Base-by-base conservation (phyloP, 2,113 vertebrate genomes). In the Vulpes lagopus region DNA sequence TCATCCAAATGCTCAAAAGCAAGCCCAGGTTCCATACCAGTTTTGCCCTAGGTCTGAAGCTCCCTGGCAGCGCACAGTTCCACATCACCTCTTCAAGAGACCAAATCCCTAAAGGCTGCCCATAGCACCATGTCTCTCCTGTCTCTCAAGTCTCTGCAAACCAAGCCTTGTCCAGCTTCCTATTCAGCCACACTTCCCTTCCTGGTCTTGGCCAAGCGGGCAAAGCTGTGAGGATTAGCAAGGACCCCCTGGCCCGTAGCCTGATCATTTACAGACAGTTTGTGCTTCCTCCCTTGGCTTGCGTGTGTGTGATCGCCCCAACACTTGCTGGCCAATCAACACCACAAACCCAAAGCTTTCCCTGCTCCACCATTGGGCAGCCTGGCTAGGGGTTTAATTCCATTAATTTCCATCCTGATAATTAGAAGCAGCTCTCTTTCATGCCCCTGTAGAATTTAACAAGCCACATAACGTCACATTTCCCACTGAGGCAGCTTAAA, bases 391-490 rank as follows among this genome's bases (percentile, higher is more conserved):
- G 95, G 97, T 98, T 98, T 98, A 97, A 98, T 98, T 98, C 98
- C 97, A 98, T 98, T 98, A 98, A 98, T 98, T 98, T 99, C 99
- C 98, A 99, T 98, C 98, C 98, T 98, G 97, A 98, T 99, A 99
- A 99, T 98, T 98, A 96, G 98, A 98, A 99, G 98, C 98, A 99
- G 98, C 98, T 98, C 99, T 98, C 97, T 96, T 92, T 92, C 43
- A 96, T 98, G 98, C 97, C 98, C 98, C 98, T 98, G 97, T 98
- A 98, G 98, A 97, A 76, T 98, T 98, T 99, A 99, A 99, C 98
- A 98, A 98, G 98, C 98, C 98, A 98, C 98, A 98, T 98, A 98
- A 98, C 97, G 62, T 98, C 98, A 32, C 97, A 94, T 98, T 97
- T 98, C 98, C 98, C 98, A 98, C 97, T 87, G 96, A 95, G 98